Conservation (phyloP, 2,797 vertebrate species). For the Mormyrops attenuatus region DNA sequence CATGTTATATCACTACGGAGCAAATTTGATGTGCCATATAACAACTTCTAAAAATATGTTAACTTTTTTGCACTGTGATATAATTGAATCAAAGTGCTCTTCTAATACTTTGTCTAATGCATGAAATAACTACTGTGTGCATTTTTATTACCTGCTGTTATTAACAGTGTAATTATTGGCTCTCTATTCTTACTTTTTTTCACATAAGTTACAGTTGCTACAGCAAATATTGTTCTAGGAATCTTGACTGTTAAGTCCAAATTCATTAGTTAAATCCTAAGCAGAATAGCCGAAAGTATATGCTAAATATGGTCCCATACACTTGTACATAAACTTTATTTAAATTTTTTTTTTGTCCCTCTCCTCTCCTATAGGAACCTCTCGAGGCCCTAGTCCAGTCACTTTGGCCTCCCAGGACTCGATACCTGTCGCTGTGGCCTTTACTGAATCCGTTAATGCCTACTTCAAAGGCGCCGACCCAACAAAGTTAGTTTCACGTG, state of each 20-base stretch:
- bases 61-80: conserved; percentile 4
- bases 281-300: background rate
- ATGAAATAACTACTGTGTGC: background rate
- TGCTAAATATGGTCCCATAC: background rate
- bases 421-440: conserved; percentile 91
- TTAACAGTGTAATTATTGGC: background rate
- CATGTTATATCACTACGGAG: background rate
- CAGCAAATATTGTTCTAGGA: background rate
- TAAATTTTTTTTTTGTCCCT: background rate
- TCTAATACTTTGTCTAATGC: background rate
- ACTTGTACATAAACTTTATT: background rate
- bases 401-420: conserved; percentile 89
- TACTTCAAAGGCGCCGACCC: conserved; percentile 99
- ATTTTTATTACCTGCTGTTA: background rate
- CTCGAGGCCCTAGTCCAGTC: conserved; percentile 94
- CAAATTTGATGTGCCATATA: conserved; percentile 1
- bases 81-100: conserved; percentile 9
- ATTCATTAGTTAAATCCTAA: background rate
- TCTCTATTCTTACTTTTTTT: background rate
- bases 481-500: conserved; percentile 72
- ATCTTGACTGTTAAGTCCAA: background rate
- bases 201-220: background rate
- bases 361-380: conserved; percentile 71
- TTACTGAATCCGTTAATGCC: conserved; percentile 95
- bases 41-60: background rate